phyloP scores from a whole-genome alignment of 2,797 vertebrate genomes.

The Simalia tracyae region DNA sequence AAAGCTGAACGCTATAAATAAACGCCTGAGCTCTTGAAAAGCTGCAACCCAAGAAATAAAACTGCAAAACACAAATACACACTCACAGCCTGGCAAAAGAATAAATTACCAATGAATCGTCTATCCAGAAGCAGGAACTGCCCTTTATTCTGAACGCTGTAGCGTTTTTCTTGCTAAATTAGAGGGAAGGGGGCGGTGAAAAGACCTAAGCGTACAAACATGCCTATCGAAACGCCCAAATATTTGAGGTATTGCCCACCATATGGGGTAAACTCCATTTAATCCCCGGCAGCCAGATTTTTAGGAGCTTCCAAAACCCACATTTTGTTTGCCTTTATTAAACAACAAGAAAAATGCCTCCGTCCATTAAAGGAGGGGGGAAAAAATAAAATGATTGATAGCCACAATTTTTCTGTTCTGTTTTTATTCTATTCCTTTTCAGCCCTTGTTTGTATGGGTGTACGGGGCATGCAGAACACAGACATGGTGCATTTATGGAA shows the following conservation, averaged over 20 bases:
- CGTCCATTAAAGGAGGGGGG: neutral
- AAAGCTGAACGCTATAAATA: constrained; percentile 35
- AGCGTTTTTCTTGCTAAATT: neutral
- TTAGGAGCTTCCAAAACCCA: neutral
- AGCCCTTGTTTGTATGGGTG: fast-evolving
- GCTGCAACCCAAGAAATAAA: neutral
- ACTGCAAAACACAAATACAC: neutral
- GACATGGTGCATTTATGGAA: fast-evolving
- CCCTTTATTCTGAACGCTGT: neutral
- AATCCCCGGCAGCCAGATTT: neutral
- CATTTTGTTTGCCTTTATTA: too few species aligned
- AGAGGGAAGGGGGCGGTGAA: too few species aligned
- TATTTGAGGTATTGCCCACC: neutral
- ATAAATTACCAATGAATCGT: neutral
- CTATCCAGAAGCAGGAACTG: too few species aligned
- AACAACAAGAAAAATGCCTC: fast-evolving
- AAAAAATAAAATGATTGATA: neutral
- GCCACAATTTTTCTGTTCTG: neutral
- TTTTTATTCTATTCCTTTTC: neutral
- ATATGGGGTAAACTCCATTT: neutral
- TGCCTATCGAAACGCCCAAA: neutral
- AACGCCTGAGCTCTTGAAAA: neutral
- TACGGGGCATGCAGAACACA: neutral
- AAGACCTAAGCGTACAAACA: neutral
- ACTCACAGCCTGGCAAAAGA: neutral